Conservation (phyloP, 2,113 vertebrate genomes). For the Oreotrochilus melanogaster region DNA sequence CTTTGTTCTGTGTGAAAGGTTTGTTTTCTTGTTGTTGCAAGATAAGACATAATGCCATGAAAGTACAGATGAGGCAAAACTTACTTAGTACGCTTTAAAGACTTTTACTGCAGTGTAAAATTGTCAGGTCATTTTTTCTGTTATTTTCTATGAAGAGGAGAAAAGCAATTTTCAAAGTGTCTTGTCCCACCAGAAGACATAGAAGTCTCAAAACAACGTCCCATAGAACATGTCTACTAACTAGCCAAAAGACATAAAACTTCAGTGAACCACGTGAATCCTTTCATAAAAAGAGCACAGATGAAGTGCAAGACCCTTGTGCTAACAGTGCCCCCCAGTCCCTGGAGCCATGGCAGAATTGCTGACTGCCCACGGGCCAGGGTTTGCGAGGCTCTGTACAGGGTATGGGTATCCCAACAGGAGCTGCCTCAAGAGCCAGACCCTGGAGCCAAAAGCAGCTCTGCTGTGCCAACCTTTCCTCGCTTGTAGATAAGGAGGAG, state of each 20-base stretch:
- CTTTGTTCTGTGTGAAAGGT: neutral
- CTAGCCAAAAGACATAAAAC: neutral
- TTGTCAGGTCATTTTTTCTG: neutral
- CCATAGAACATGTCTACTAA: neutral
- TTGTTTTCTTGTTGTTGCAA: neutral
- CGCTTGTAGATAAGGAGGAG: neutral
- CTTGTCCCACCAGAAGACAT: neutral
- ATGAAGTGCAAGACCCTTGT: neutral
- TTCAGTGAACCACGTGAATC: neutral
- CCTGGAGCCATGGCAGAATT: rapidly evolving
- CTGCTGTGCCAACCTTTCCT: neutral
- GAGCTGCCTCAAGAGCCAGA: neutral
- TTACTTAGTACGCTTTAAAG: neutral
- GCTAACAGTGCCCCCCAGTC: neutral
- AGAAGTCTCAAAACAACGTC: neutral
- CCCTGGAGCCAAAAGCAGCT: neutral
- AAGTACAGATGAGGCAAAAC: neutral
- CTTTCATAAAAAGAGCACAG: neutral
- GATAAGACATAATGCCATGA: neutral
- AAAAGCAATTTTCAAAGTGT: neutral
- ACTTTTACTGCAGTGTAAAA: neutral
- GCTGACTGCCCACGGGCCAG: rapidly evolving
- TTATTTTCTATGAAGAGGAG: neutral
- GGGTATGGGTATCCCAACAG: neutral
- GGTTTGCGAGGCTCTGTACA: neutral